Conservation (phyloP, 1,140 invertebrate species). For the Drosophila lacteicornis region DNA sequence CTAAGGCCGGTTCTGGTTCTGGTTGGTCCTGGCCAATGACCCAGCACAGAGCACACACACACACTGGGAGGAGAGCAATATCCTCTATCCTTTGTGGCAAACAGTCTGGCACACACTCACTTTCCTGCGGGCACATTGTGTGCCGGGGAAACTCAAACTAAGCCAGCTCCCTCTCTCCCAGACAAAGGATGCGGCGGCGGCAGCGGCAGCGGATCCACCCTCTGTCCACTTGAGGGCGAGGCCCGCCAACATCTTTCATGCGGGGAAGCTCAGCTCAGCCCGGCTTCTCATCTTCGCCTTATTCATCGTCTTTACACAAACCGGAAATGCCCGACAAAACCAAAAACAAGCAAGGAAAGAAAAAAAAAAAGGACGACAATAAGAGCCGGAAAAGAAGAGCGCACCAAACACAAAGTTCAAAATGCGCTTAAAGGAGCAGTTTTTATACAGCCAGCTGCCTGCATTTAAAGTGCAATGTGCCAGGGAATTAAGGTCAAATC, state of each 20-base stretch:
- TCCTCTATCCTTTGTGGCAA: slow-evolving; percentile 58
- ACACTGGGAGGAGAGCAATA: slow-evolving; percentile 38
- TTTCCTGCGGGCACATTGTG: slow-evolving; percentile 70
- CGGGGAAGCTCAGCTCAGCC: slow-evolving; percentile 28
- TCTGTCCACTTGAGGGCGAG: slow-evolving; percentile 36
- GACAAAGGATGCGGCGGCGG: slow-evolving; percentile 55
- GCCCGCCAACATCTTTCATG: slow-evolving; percentile 39
- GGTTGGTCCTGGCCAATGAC: slow-evolving; percentile 58
- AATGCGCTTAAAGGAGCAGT: slow-evolving; percentile 67
- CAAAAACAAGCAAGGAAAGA: slow-evolving; percentile 12
- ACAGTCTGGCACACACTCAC: slow-evolving; percentile 56
- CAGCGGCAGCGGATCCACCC: slow-evolving; percentile 12
- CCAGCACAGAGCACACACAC: slow-evolving; percentile 37
- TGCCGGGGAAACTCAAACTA: slow-evolving; percentile 29
- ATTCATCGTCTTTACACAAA: slow-evolving; percentile 55
- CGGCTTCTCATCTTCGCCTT: slow-evolving; percentile 32
- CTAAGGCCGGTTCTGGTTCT: neutral
- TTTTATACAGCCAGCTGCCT: slow-evolving; percentile 18
- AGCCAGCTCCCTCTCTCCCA: slow-evolving; percentile 32
- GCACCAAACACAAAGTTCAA: slow-evolving; percentile 58
- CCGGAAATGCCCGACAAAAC: slow-evolving; percentile 68
- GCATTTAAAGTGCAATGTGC: slow-evolving; percentile 76
- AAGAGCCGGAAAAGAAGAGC: slow-evolving; percentile 2
- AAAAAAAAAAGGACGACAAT: slow-evolving; percentile 10
- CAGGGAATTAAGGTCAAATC: slow-evolving; percentile 79